phyloP scores from a whole-genome alignment of 1,140 invertebrate species.

The Vollenhovia emeryi region DNA sequence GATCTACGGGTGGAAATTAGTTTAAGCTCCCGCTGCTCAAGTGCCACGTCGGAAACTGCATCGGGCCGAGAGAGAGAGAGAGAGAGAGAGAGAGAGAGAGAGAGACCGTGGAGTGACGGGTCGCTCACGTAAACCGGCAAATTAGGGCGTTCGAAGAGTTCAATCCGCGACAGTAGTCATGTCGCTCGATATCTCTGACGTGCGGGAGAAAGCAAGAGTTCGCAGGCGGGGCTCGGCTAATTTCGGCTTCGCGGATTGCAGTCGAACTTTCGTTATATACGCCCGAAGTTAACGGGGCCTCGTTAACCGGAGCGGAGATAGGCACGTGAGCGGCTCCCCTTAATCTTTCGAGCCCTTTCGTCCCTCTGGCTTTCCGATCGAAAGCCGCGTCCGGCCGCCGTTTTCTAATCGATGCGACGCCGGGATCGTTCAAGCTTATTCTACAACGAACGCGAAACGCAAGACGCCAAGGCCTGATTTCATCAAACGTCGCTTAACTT shows the following conservation, averaged over 20 bases:
- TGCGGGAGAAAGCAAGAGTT: slow-evolving; percentile 5
- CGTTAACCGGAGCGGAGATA: neutral
- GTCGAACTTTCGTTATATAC: neutral
- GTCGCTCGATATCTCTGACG: slow-evolving; percentile 17
- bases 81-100: no score
- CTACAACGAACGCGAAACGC: no score
- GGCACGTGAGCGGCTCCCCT: neutral
- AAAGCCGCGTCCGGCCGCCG: slow-evolving; percentile 6
- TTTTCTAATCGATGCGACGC: slow-evolving; percentile 24
- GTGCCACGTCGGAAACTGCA: slow-evolving; percentile 1
- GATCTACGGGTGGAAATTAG: slow-evolving; percentile 2
- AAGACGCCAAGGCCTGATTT: no score
- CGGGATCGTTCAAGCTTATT: no score
- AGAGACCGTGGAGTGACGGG: neutral
- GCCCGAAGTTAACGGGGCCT: neutral
- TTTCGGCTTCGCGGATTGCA: slow-evolving; percentile 2
- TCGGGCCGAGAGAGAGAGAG: no score
- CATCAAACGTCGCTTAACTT: no score
- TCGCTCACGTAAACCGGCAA: neutral
- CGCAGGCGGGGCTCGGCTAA: neutral
- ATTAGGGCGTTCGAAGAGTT: slow-evolving; percentile 26
- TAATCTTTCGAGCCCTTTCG: neutral
- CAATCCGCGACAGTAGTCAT: slow-evolving; percentile 18
- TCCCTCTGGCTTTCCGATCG: neutral
- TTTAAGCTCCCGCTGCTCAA: neutral